Conservation (phyloP, 2,888 invertebrate species). For the Hartigia nigra region DNA sequence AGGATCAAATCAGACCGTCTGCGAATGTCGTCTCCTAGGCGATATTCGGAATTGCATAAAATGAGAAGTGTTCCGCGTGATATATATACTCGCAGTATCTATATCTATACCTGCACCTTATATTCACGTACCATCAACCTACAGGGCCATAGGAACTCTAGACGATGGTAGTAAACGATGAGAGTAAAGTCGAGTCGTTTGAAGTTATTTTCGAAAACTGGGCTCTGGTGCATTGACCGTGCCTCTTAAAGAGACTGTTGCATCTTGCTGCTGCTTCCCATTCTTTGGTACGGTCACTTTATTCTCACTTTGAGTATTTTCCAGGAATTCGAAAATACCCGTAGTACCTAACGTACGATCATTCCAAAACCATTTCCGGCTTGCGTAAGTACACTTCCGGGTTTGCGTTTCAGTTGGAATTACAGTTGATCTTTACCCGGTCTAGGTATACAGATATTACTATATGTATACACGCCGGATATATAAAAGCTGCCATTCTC, state of each 20-base stretch:
- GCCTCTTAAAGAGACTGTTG: not conserved
- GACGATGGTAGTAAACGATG: not conserved
- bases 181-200: constrained; percentile 32
- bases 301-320: not conserved
- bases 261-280: not conserved
- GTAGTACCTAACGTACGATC: not conserved
- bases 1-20: constrained; percentile 53
- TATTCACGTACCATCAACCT: not conserved
- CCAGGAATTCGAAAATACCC: not conserved
- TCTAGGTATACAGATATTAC: not conserved
- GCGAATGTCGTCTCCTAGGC: constrained; percentile 48
- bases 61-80: constrained; percentile 15
- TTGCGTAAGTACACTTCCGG: not conserved
- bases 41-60: constrained; percentile 55
- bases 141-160: not conserved
- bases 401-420: not conserved
- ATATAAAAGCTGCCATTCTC: too few relatives aligned
- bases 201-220: constrained; percentile 58
- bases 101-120: not conserved
- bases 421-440: not conserved
- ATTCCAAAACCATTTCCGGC: not conserved
- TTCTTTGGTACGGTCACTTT: not conserved
- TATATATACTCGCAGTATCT: not conserved
- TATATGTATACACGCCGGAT: not conserved
- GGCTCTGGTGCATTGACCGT: constrained; percentile 59